These are phyloP conservation scores for Solea solea DNA, from an alignment of 2,113 vertebrate genomes.

Conservation along the genomic window DNA sequence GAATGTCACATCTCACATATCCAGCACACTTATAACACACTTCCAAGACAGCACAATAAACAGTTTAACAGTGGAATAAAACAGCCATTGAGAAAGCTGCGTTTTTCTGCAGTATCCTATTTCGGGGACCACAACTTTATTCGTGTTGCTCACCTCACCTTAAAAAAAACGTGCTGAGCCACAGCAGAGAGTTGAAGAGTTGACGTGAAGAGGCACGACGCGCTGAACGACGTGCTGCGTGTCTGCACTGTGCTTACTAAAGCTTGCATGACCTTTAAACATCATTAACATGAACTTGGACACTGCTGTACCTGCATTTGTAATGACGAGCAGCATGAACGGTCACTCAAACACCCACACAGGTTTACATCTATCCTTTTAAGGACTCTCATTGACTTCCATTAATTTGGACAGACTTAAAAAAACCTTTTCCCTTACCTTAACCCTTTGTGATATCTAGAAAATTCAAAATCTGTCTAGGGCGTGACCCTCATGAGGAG, in stretches of 20 bases:
- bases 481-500: too few relatives aligned
- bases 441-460: too few relatives aligned
- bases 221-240: slow-evolving; percentile 4
- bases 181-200: slow-evolving; percentile 1
- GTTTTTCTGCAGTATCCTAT: neutral
- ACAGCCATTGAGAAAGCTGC: neutral
- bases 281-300: slow-evolving; percentile 61
- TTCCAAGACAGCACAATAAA: neutral
- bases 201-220: slow-evolving; percentile 10
- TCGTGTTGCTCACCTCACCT: neutral
- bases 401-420: too few relatives aligned
- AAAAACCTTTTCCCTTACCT: too few relatives aligned
- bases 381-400: too few relatives aligned
- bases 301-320: slow-evolving; percentile 37
- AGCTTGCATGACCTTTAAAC: slow-evolving; percentile 73
- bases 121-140: slow-evolving; percentile 1
- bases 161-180: slow-evolving; percentile 14
- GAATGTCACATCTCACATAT: neutral
- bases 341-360: slow-evolving; percentile 10
- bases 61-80: neutral
- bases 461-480: too few relatives aligned
- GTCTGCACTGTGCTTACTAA: slow-evolving; percentile 27
- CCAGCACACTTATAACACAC: neutral
- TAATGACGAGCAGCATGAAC: slow-evolving; percentile 27
- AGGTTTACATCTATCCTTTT: too few relatives aligned